Percentiles rank a stretch among this genome's conserved stretches.
phyloP scores from a whole-genome alignment of 2,888 invertebrate genomes.

The Drosophila pseudotalamancana region DNA sequence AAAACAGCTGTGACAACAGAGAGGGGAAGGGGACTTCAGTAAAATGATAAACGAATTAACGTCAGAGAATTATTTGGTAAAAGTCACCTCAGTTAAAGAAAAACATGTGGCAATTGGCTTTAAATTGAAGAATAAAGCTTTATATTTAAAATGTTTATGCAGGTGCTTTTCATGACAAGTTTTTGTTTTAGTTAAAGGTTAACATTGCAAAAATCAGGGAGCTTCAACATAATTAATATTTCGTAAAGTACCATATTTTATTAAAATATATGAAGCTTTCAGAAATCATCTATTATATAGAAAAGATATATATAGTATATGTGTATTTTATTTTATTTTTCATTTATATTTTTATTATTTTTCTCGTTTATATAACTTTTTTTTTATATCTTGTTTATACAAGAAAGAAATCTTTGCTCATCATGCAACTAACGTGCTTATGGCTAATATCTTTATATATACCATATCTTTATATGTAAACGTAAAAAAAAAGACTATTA shows the following conservation, averaged over 20 bases:
- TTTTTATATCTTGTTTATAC: no score
- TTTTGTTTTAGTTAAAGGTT: neutral
- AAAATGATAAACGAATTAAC: constrained; percentile 41
- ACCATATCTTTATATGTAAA: neutral
- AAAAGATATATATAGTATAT: no score
- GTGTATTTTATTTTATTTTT: no score
- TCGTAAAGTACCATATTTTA: no score
- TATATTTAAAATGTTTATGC: neutral
- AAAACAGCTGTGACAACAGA: constrained; percentile 63
- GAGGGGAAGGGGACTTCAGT: neutral
- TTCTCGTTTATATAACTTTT: no score
- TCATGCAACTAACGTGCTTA: no score
- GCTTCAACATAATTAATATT: no score
- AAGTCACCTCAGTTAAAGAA: constrained; percentile 8
- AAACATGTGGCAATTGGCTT: constrained; percentile 34
- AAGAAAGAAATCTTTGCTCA: no score
- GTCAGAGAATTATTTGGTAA: constrained; percentile 26
- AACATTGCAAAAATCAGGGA: no score
- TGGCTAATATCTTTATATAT: neutral
- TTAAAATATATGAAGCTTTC: no score
- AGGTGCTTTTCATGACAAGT: neutral
- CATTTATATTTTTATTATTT: no score
- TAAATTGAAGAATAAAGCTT: neutral
- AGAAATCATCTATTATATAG: no score
- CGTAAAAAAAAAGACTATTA: neutral